phyloP scores from a whole-genome alignment of 1,140 invertebrate genomes.

The Megalopta genalis region DNA sequence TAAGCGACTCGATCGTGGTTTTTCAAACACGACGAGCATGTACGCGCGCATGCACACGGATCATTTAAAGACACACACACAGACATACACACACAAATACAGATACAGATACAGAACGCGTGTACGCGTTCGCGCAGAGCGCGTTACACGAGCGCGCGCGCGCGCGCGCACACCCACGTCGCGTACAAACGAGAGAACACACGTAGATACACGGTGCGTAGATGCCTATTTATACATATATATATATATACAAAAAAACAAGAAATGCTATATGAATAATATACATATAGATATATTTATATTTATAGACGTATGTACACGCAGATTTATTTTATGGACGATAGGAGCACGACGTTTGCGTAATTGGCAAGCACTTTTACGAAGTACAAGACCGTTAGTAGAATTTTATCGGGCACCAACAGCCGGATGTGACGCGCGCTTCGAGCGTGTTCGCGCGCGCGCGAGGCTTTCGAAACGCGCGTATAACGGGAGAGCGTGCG shows the following conservation, averaged over 20 bases:
- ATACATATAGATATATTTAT: neutral
- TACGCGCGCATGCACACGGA: neutral
- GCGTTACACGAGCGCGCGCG: too few species aligned
- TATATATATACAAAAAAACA: neutral
- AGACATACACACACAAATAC: conserved; percentile 14
- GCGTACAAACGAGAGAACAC: neutral
- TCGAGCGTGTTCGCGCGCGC: neutral
- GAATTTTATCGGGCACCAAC: conserved; percentile 38
- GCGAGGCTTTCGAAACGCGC: neutral
- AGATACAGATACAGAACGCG: conserved; percentile 17
- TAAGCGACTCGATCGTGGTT: conserved; percentile 56
- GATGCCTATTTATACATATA: conserved; percentile 1
- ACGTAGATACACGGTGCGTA: neutral
- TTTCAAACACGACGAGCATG: conserved; percentile 18
- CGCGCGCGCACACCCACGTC: too few species aligned
- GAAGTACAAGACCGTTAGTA: conserved; percentile 54
- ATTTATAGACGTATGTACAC: conserved; percentile 5
- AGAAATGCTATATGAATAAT: neutral
- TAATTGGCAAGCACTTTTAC: conserved; percentile 51
- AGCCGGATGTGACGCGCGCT: conserved; percentile 31
- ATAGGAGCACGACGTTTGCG: neutral
- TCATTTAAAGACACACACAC: neutral
- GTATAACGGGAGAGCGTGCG: neutral
- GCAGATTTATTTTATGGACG: conserved; percentile 14
- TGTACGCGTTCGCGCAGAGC: too few species aligned